A percentile compares a stretch with the other conserved stretches of the same genome.
These are phyloP conservation scores for Stercorarius parasiticus DNA, from an alignment of 2,113 vertebrate species.

Conservation along the genomic window DNA sequence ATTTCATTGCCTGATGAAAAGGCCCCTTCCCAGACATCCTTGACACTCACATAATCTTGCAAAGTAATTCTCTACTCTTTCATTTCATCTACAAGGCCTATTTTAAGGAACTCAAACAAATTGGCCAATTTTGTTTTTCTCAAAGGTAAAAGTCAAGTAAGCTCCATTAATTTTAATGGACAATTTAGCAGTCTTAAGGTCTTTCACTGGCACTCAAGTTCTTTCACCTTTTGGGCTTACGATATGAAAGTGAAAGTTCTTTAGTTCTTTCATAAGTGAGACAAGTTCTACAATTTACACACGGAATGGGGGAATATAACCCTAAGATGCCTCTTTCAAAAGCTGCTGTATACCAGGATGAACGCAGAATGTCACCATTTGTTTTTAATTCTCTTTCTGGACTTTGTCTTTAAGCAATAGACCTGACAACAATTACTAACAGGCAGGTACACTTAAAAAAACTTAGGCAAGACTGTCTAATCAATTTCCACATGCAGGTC, in stretches of 20 bases:
- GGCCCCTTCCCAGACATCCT: not conserved
- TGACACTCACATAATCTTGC: not conserved
- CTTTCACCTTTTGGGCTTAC: not conserved
- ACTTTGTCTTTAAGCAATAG: not conserved
- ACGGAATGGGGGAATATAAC: not conserved
- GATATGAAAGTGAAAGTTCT: not conserved
- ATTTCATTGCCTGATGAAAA: not conserved
- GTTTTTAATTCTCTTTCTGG: not conserved
- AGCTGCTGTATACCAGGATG: not conserved
- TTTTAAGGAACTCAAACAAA: not conserved
- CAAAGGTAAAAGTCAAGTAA: not conserved
- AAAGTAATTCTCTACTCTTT: conserved; percentile 10
- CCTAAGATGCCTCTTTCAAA: not conserved
- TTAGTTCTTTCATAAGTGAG: not conserved
- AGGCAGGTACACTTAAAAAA: not conserved
- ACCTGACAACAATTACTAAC: not conserved
- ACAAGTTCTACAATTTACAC: not conserved
- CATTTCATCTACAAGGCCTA: not conserved
- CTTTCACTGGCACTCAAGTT: not conserved
- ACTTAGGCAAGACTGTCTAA: not conserved
- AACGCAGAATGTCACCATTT: not conserved
- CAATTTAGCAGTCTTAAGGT: not conserved
- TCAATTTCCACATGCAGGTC: not conserved
- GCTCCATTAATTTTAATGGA: not conserved
- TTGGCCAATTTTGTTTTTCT: not conserved